Evolutionary conservation across 2,888 invertebrate genomes (phyloP).

Genomic region (Endotricha flammealis): DNA sequence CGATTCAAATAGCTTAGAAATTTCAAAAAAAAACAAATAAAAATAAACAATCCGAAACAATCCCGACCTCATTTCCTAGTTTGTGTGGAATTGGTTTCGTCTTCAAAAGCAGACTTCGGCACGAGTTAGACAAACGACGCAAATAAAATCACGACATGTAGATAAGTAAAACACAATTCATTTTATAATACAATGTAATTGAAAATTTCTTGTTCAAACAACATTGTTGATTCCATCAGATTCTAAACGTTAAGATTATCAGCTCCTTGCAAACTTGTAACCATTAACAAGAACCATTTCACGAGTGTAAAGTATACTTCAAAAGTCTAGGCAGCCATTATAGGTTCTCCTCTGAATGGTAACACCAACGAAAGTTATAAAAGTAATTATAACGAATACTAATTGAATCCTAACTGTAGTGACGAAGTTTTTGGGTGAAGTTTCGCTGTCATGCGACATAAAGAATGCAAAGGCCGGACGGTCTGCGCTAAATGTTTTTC

Average conservation of each 20-base stretch:
- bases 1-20: too few relatives aligned
- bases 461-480: slow-evolving; percentile 22
- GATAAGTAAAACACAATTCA: too few relatives aligned
- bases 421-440: slow-evolving; percentile 13
- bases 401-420: slow-evolving; percentile 20
- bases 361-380: slow-evolving; percentile 19
- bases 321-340: slow-evolving; percentile 12
- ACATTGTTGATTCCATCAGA: too few relatives aligned
- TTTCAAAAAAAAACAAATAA: too few relatives aligned
- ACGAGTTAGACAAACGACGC: too few relatives aligned
- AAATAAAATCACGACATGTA: too few relatives aligned
- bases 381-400: slow-evolving; percentile 23
- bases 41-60: too few relatives aligned
- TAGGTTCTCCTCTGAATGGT: slow-evolving; percentile 16
- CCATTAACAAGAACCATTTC: slow-evolving; percentile 17
- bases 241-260: neutral
- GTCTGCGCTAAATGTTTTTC: slow-evolving; percentile 24
- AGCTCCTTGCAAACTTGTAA: slow-evolving; percentile 14
- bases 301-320: slow-evolving; percentile 14
- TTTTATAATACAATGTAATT: too few relatives aligned
- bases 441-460: slow-evolving; percentile 15
- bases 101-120: too few relatives aligned
- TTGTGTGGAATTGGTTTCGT: too few relatives aligned
- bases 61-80: too few relatives aligned
- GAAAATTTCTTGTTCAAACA: too few relatives aligned